Evolutionary conservation across 2,888 invertebrate species (phyloP).

Genomic region (Aproaerema taeniolella): DNA sequence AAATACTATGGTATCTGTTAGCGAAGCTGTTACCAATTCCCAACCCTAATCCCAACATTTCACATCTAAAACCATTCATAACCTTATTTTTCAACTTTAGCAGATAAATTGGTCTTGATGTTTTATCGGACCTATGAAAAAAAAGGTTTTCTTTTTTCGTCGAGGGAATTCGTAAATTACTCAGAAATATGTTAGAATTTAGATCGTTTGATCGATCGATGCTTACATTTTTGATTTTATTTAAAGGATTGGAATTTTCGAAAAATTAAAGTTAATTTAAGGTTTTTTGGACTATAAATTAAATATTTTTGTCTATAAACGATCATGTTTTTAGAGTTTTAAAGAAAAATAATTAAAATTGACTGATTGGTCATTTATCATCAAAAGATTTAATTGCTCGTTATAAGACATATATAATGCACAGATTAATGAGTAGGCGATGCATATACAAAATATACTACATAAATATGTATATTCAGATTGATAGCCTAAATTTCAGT

Average conservation of each 20-base stretch:
- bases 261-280: neutral
- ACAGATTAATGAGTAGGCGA: too few species aligned
- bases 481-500: too few species aligned
- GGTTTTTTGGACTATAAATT: conserved; percentile 1
- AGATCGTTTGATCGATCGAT: conserved; percentile 11
- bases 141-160: conserved; percentile 1
- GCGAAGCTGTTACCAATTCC: neutral
- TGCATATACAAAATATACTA: too few species aligned
- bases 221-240: neutral
- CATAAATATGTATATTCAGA: too few species aligned
- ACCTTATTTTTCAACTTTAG: neutral
- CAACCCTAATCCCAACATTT: conserved; percentile 3
- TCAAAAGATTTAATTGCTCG: too few species aligned
- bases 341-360: too few species aligned
- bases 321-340: neutral
- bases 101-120: conserved; percentile 1
- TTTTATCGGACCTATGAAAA: neutral
- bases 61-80: neutral
- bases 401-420: too few species aligned
- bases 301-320: neutral
- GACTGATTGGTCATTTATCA: too few species aligned
- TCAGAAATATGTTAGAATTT: conserved; percentile 4
- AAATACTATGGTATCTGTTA: too few species aligned
- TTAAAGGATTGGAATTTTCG: neutral
- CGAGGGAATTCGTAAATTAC: conserved; percentile 12